Evolutionary conservation across 2,888 invertebrate species (phyloP).

Genomic region (Euspilapteryx auroguttella): DNA sequence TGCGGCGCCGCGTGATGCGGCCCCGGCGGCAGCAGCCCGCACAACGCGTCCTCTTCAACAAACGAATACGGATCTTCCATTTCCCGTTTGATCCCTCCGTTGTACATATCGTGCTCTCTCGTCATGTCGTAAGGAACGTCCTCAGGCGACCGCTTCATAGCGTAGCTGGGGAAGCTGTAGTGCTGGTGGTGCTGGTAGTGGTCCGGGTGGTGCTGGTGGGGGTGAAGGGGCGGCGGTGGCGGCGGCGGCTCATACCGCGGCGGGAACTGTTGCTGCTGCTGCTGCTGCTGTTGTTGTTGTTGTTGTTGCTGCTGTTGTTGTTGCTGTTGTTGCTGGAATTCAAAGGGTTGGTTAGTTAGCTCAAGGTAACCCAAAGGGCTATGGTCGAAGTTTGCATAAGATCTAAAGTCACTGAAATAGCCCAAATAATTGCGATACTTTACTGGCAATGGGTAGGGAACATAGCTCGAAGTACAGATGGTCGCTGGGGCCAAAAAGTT

Average conservation of each 20-base stretch:
- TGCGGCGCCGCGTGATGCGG: too few relatives aligned
- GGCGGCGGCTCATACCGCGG: neutral
- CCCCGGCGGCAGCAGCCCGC: slow-evolving; percentile 48
- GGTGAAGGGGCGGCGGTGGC: neutral
- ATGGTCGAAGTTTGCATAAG: too few relatives aligned
- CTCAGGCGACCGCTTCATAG: slow-evolving; percentile 38
- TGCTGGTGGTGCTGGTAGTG: slow-evolving; percentile 17
- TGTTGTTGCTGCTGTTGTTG: slow-evolving; percentile 1
- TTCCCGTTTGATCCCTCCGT: slow-evolving; percentile 58
- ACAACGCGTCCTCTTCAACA: slow-evolving; percentile 76
- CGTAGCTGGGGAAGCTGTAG: slow-evolving; percentile 42
- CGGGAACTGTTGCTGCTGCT: slow-evolving; percentile 1
- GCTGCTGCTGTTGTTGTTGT: slow-evolving; percentile 1
- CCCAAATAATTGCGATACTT: too few relatives aligned
- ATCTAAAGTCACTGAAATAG: too few relatives aligned
- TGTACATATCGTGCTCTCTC: slow-evolving; percentile 43
- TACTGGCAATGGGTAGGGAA: too few relatives aligned
- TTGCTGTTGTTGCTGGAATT: too few relatives aligned
- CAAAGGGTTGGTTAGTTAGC: too few relatives aligned
- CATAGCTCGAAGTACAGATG: too few relatives aligned
- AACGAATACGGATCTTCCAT: slow-evolving; percentile 84
- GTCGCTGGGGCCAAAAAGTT: too few relatives aligned
- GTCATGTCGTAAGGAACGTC: slow-evolving; percentile 51
- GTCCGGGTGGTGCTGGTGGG: slow-evolving; percentile 3
- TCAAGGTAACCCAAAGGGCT: too few relatives aligned